phyloP scores from a whole-genome alignment of 2,888 invertebrate genomes.

The Sarcophaga carnaria region DNA sequence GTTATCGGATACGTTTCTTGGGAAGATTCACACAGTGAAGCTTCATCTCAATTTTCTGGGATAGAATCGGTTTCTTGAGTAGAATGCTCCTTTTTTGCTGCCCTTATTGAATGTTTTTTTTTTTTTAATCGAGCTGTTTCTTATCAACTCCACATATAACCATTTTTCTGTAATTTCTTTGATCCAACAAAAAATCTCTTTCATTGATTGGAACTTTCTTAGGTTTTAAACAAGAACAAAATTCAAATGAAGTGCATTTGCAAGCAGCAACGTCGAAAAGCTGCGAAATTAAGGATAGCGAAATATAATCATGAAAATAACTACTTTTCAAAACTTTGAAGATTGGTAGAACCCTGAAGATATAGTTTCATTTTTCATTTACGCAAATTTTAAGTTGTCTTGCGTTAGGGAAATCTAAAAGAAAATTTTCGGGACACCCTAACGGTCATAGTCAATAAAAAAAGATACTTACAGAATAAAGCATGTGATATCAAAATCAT shows the following conservation, averaged over 20 bases:
- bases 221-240: slow-evolving; percentile 30
- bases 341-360: too few species aligned
- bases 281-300: background rate
- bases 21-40: background rate
- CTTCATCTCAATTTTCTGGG: slow-evolving; percentile 9
- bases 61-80: background rate
- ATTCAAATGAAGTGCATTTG: slow-evolving; percentile 24
- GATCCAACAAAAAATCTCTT: slow-evolving; percentile 17
- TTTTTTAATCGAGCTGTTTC: slow-evolving; percentile 49
- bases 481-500: too few species aligned
- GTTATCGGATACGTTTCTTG: slow-evolving; percentile 16
- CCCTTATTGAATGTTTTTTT: background rate
- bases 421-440: too few species aligned
- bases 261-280: slow-evolving; percentile 11
- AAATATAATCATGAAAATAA: too few species aligned
- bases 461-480: too few species aligned
- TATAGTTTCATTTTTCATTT: too few species aligned
- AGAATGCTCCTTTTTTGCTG: background rate
- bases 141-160: slow-evolving; percentile 23
- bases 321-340: too few species aligned
- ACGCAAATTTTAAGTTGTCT: too few species aligned
- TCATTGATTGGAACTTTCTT: slow-evolving; percentile 39
- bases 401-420: too few species aligned
- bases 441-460: too few species aligned
- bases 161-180: slow-evolving; percentile 29